Evolutionary conservation across 2,888 invertebrate species (phyloP).

Genomic region (Netelia inedita): DNA sequence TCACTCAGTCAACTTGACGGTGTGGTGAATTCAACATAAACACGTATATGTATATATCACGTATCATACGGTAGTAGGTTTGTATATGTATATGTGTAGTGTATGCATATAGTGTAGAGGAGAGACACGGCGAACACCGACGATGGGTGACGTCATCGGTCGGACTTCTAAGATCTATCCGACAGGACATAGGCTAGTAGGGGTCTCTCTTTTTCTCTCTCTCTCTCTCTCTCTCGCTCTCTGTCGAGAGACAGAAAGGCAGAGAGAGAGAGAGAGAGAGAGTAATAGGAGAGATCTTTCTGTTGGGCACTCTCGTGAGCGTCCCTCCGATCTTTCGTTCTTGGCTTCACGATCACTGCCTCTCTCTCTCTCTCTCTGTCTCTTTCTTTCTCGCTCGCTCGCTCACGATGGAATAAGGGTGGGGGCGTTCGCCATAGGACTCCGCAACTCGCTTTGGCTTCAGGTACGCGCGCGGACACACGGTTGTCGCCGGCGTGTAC

Average conservation of each 20-base stretch:
- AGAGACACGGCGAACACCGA: constrained; percentile 2
- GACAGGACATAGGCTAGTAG: constrained; percentile 56
- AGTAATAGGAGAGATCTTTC: constrained; percentile 55
- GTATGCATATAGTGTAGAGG: neutral
- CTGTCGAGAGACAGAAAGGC: neutral
- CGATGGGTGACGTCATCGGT: constrained; percentile 69
- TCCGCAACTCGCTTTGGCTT: constrained; percentile 79
- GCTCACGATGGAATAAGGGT: constrained; percentile 73
- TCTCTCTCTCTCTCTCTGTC: constrained; percentile 50
- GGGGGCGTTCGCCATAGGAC: constrained; percentile 81
- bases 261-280: constrained; percentile 9
- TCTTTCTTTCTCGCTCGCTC: constrained; percentile 49
- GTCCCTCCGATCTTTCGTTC: constrained; percentile 50
- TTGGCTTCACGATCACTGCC: constrained; percentile 6
- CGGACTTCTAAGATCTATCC: constrained; percentile 71
- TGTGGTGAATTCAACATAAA: constrained; percentile 43
- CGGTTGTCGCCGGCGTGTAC: constrained; percentile 77
- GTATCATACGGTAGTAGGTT: constrained; percentile 26
- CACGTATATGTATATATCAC: constrained; percentile 30
- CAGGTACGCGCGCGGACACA: constrained; percentile 80
- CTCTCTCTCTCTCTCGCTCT: constrained; percentile 11
- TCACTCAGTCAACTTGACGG: constrained; percentile 14
- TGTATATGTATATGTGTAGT: constrained; percentile 39
- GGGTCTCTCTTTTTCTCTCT: constrained; percentile 21
- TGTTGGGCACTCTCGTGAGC: constrained; percentile 26